These are phyloP conservation scores for Chrysochloris asiatica DNA, from an alignment of 2,113 vertebrate species.

Conservation along the genomic window DNA sequence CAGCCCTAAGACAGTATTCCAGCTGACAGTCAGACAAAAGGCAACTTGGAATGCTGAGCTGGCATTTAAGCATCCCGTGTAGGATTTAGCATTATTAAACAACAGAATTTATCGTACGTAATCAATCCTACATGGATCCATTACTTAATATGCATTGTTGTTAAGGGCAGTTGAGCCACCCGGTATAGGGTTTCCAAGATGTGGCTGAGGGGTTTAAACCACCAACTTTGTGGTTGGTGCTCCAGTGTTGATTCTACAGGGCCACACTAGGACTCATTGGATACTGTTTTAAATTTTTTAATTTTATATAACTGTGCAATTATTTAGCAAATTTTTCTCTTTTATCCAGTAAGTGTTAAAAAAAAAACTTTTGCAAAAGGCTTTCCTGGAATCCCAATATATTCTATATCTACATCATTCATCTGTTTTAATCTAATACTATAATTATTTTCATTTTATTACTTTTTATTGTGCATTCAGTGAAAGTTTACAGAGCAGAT, in stretches of 20 bases:
- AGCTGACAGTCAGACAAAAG: too few relatives aligned
- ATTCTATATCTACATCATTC: neutral
- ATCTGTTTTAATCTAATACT: neutral
- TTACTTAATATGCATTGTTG: neutral
- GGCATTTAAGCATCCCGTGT: neutral
- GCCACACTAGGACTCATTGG: too few relatives aligned
- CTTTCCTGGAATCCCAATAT: neutral
- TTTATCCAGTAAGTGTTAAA: neutral
- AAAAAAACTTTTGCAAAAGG: neutral
- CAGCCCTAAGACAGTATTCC: neutral
- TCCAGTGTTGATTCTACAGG: too few relatives aligned
- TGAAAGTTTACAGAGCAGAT: too few relatives aligned
- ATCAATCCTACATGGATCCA: neutral
- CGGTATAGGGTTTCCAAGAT: too few relatives aligned
- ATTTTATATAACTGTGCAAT: rapidly evolving
- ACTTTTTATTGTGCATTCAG: too few relatives aligned
- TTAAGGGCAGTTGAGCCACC: too few relatives aligned
- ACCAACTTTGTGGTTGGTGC: too few relatives aligned
- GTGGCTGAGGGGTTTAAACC: too few relatives aligned
- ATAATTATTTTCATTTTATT: too few relatives aligned
- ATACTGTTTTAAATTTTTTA: neutral
- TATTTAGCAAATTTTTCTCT: neutral
- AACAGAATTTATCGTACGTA: neutral
- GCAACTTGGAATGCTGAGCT: neutral
- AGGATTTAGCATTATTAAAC: neutral